Evolutionary conservation across 2,797 vertebrate genomes (phyloP), one percentile per base, ranked within the genome.

Genomic region (Paedocypris micromegethes): DNA sequence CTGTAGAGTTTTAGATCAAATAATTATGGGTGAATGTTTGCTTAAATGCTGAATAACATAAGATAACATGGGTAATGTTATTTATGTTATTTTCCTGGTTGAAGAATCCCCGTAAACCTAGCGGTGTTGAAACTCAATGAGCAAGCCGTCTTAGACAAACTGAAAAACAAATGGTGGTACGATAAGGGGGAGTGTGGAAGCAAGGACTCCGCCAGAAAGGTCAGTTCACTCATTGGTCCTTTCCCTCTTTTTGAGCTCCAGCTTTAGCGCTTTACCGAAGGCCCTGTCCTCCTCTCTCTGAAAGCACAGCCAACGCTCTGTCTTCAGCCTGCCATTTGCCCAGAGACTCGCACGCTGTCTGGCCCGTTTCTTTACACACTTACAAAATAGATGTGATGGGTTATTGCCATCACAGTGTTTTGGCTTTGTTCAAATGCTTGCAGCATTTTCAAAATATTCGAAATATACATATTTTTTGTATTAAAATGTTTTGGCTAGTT

Each of bases 111-210:
- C 81, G 95, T 99, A 93, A 99, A 99, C 93, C 96, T 99, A 95
- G 96, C 96, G 88, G 96, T 99, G 90, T 94, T 99, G 94, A 99
- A 98, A 94, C 96, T 99, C 93, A 99, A 96, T 98, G 96, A 99
- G 92, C 95, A 98, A 92, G 96, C 96, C 94, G 79, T 98, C 94
- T 98, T 99, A 99, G 96, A 99, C 96, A 99, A 99, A 94, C 95
- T 99, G 94, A 99, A 98, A 97, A 98, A 81, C 96, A 99, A 95
- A 94, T 99, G 96, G 96, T 98, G 96, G 96, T 99, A 99, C 95
- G 96, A 97, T 96, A 99, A 99, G 68, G 96, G 96, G 48, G 93
- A 99, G 87, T 99, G 96, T 95, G 96, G 96, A 93, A 83, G 78
- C 95, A 98, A 97, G 91, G 96, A 99, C 92, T 97, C 95, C 91